Evolutionary conservation across 2,888 invertebrate species (phyloP), one percentile per base, ranked within the genome.

Genomic region (Drosophila suboccidentalis): DNA sequence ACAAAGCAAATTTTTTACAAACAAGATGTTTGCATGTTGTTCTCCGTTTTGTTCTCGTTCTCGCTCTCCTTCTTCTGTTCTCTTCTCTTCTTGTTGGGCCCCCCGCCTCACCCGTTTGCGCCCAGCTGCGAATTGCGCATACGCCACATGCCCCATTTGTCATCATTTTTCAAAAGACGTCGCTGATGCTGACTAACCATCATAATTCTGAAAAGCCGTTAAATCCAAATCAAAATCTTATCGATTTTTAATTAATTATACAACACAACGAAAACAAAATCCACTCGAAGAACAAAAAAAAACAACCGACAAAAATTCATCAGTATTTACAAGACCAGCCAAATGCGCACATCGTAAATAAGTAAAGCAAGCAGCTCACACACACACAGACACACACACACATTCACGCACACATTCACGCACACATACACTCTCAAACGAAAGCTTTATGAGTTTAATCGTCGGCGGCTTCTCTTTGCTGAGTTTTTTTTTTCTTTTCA

Each of bases 221-320:
- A 85, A 85, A 85, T 71, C 82, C 86, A 76, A 83, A 86, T 88
- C 87, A 77, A 78, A 80, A 70, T 86, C 87, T 87, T 87, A 87
- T 87, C 87, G 87, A 87, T 86, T 86, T 83, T 87, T 87, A 87
- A 87, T 87, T 87, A 87, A 87, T 87, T 88, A 81, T 79, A 71
- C 76, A 47, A 55, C 43, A 19, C 63, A 58, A 44, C 58, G 26
- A 26, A 51, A 51, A 59, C 61, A 32, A 39, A 54, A 61, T 49
- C 57, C 51, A 50, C 65, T 62, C 58, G 15, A 59, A 29, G 17
- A 46, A 57, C 38, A 55, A 26, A 41, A 64, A 53, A 17, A 53
- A 10, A 36, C 59, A 54, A 32, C 57, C 29, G 19, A 65, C 49
- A 51, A 51, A 49, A 19, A 9, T 11, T 41, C 62, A 32, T 26